Evolutionary conservation across 1,140 invertebrate species (phyloP).

Genomic region (Megalonaias nervosa): DNA sequence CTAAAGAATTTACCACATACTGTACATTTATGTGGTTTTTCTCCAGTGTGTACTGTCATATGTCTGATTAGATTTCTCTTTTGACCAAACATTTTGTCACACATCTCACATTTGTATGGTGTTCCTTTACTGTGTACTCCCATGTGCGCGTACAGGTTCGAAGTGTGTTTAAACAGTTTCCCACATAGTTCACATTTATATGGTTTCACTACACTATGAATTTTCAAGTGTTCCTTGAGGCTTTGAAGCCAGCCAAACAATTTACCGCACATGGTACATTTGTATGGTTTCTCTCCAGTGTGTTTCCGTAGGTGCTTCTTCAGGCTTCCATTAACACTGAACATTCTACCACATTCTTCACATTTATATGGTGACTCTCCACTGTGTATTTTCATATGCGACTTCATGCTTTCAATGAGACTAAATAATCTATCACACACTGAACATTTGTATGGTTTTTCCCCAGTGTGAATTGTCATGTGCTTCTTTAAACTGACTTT

Average conservation of each 20-base stretch:
- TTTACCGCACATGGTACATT: constrained; percentile 41
- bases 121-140: constrained; percentile 11
- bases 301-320: constrained; percentile 83
- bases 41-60: constrained; percentile 31
- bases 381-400: constrained; percentile 91
- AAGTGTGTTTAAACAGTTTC: constrained; percentile 22
- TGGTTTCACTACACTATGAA: constrained; percentile 2
- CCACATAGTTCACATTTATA: constrained; percentile 16
- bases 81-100: background rate
- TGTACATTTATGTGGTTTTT: constrained; percentile 43
- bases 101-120: too few species aligned
- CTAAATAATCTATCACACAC: constrained; percentile 43
- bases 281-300: constrained; percentile 69
- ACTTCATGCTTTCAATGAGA: constrained; percentile 1
- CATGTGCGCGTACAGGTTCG: constrained; percentile 34
- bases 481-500: too few species aligned
- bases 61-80: background rate
- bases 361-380: constrained; percentile 90
- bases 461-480: constrained; percentile 1
- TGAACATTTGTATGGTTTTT: constrained; percentile 27
- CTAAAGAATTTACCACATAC: constrained; percentile 50
- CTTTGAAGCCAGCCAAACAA: background rate
- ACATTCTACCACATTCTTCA: constrained; percentile 87
- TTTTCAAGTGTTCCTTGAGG: constrained; percentile 19
- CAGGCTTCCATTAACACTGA: constrained; percentile 97